Base-by-base conservation (phyloP, 2,888 invertebrate genomes). In the Macrosoma leucophasiata region DNA sequence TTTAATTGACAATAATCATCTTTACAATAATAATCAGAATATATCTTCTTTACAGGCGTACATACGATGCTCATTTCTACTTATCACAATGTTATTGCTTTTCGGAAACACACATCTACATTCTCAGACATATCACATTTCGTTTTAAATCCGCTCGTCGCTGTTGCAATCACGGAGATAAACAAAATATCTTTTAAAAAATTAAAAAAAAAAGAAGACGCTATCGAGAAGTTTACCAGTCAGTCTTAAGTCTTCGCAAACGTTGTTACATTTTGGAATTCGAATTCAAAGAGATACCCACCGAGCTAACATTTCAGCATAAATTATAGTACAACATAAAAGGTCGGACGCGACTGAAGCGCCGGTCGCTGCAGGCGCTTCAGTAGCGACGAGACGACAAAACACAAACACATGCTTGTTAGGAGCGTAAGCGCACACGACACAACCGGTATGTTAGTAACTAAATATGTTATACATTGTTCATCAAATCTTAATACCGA, bases 401-500 rank as follows among this genome's bases (percentile, higher is more conserved):
- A 75, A 68, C 71, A 73, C 76, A 82, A 81, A 82, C 82, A 72
- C 82, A 81, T 79, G 77, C 78, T 74, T 76, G 81, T 82, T 82
- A 82, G 74, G n/a, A 62, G 64, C 71, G 63, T 71, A 78, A 82
- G 76, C 78, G 70, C 81, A 79, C 81, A 82, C 82, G 65, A 81
- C 84, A 82, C 82, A 84, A 82, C 82, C 82, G 66, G 72, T 63
- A 72, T 71, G 81, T 84, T 84, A 84, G 84, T 82, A 78, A 67
- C 71, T 73, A 64, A 64, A 73, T 55, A 69, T 57, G 59, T 62
- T 64, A 70, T 66, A 78, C 60, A 73, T 76, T 78, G 77, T 76
- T 77, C 75, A 66, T 72, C 68, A 69, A 72, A 67, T 66, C 68
- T 63, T 71, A 71, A 65, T 59, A 68, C 61, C 65, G 54, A 60